Evolutionary conservation across 2,888 invertebrate genomes (phyloP).

Genomic region (Eumerus sabulonum): DNA sequence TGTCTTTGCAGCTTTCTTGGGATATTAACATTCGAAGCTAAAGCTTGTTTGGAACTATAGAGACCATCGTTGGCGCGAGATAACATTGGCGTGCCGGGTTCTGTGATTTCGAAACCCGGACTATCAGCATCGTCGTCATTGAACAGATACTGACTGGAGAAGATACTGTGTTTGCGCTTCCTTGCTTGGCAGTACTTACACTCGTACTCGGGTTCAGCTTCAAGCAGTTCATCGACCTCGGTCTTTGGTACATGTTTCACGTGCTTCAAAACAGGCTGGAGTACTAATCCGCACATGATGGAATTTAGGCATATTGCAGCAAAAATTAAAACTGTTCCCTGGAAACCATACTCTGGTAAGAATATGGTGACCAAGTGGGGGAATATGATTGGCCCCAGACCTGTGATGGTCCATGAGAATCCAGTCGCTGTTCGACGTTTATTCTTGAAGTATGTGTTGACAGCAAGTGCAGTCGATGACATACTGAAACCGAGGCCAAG

Average conservation of each 20-base stretch:
- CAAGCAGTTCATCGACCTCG: constrained; percentile 22
- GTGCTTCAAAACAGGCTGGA: constrained; percentile 88
- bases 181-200: constrained; percentile 75
- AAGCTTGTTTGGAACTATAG: constrained; percentile 76
- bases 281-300: constrained; percentile 82
- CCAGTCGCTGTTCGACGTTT: constrained; percentile 85
- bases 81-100: constrained; percentile 85
- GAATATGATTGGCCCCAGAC: constrained; percentile 86
- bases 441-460: constrained; percentile 87
- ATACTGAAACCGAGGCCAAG: constrained; percentile 83
- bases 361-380: constrained; percentile 85
- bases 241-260: constrained; percentile 79
- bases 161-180: constrained; percentile 74
- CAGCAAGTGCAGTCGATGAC: constrained; percentile 84
- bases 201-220: constrained; percentile 72
- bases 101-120: constrained; percentile 84
- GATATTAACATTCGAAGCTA: constrained; percentile 71
- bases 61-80: constrained; percentile 77
- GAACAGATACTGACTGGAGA: constrained; percentile 76
- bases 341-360: constrained; percentile 82
- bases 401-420: constrained; percentile 86
- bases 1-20: constrained; percentile 60
- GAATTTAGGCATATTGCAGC: constrained; percentile 84
- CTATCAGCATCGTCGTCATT: constrained; percentile 83
- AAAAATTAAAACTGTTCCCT: constrained; percentile 84